Percentiles rank a stretch among this genome's conserved stretches.
Evolutionary conservation across 2,888 invertebrate species (phyloP).

Genomic region (Metallyticus violacea): DNA sequence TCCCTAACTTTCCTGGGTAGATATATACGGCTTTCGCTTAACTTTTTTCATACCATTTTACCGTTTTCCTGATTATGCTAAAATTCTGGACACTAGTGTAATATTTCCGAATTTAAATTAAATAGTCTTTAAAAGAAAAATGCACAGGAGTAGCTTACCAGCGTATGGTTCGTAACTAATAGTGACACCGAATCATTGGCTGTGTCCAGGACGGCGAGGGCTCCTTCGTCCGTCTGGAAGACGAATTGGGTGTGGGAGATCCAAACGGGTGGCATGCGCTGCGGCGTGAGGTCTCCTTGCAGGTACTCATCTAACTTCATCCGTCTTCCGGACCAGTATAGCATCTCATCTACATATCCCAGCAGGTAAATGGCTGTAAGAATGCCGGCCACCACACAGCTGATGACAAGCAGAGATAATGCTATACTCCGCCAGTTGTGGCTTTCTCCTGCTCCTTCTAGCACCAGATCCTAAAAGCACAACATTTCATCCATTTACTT

Average conservation of each 20-base stretch:
- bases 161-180: slow-evolving; percentile 82
- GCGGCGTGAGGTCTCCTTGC: slow-evolving; percentile 65
- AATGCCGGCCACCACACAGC: slow-evolving; percentile 82
- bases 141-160: too few relatives aligned
- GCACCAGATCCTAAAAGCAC: slow-evolving; percentile 66
- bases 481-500: not conserved
- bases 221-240: slow-evolving; percentile 84
- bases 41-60: too few relatives aligned
- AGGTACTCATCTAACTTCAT: slow-evolving; percentile 84
- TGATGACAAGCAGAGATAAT: slow-evolving; percentile 82
- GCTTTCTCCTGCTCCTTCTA: slow-evolving; percentile 67
- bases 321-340: slow-evolving; percentile 84
- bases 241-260: slow-evolving; percentile 78
- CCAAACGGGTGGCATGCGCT: slow-evolving; percentile 76
- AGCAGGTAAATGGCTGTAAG: slow-evolving; percentile 85
- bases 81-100: too few relatives aligned
- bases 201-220: slow-evolving; percentile 74
- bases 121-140: too few relatives aligned
- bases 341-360: slow-evolving; percentile 85
- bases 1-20: too few relatives aligned
- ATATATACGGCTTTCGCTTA: too few relatives aligned
- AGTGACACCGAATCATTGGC: slow-evolving; percentile 74
- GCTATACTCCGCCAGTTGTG: slow-evolving; percentile 88
- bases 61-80: too few relatives aligned
- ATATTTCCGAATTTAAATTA: too few relatives aligned